Conservation (phyloP, 2,888 invertebrate genomes). For the Lycophotia porphyrea region DNA sequence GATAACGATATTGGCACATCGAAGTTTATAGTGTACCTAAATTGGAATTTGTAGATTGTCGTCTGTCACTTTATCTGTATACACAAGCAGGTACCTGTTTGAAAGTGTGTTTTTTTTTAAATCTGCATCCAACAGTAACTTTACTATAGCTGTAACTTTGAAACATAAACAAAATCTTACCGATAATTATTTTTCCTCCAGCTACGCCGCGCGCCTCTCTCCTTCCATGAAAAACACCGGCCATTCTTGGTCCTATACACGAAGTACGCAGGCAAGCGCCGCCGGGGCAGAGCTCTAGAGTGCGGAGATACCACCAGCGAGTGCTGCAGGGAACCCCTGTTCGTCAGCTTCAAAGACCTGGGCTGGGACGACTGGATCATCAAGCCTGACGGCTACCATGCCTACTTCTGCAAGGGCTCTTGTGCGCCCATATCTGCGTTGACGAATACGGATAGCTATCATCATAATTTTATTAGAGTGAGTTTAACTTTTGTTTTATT, state of each 20-base stretch:
- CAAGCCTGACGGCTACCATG: constrained; percentile 95
- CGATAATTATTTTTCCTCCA: constrained; percentile 70
- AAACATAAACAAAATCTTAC: constrained; percentile 17
- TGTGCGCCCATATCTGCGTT: constrained; percentile 94
- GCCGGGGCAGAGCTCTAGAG: constrained; percentile 92
- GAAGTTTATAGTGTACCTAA: neutral
- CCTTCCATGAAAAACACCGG: constrained; percentile 92
- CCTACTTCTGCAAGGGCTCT: constrained; percentile 96
- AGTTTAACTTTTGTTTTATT: constrained; percentile 72
- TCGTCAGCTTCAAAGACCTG: constrained; percentile 95
- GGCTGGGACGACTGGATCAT: constrained; percentile 98
- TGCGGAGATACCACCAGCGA: constrained; percentile 92
- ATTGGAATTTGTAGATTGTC: neutral
- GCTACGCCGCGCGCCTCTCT: constrained; percentile 92
- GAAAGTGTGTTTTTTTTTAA: neutral
- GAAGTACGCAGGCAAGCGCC: constrained; percentile 92
- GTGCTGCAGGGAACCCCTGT: constrained; percentile 95
- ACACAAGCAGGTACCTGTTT: neutral
- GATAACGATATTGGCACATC: neutral
- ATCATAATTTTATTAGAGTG: constrained; percentile 94
- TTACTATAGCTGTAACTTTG: neutral
- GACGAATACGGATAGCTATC: constrained; percentile 90
- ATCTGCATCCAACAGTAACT: neutral
- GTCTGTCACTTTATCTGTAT: neutral
- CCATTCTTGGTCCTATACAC: constrained; percentile 96